These are phyloP conservation scores for Arbacia lixula DNA, from an alignment of 53 echinoderm and acorn worm genomes.

Conservation along the genomic window DNA sequence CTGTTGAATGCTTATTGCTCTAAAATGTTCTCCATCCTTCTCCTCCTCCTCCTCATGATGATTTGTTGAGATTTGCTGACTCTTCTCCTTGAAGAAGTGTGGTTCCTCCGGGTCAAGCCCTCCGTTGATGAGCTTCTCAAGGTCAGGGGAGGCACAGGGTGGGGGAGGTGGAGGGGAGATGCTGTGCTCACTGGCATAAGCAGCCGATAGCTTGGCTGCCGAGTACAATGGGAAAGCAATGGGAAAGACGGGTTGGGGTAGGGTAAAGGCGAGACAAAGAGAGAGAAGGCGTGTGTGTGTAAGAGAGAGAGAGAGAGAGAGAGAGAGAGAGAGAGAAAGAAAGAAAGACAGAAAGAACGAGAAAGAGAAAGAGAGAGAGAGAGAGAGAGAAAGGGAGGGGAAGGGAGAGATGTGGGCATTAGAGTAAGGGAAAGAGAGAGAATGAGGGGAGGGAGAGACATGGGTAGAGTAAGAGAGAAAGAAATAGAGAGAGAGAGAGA, in stretches of 20 bases:
- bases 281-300: no score
- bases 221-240: background rate
- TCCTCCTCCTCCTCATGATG: background rate
- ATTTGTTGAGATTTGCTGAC: background rate
- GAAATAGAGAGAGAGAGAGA: no score
- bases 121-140: slow-evolving; percentile 45
- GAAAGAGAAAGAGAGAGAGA: background rate
- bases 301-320: no score
- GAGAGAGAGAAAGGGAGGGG: background rate
- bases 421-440: no score
- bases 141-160: slow-evolving; percentile 72
- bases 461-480: no score
- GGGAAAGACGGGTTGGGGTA: no score
- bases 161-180: slow-evolving; percentile 68
- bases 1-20: no score
- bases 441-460: no score
- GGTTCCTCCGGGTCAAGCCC: slow-evolving; percentile 26
- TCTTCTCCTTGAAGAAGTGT: background rate
- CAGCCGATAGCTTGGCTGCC: slow-evolving; percentile 73
- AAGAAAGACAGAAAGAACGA: background rate
- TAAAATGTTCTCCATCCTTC: background rate
- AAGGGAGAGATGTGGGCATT: no score
- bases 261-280: no score
- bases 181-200: slow-evolving; percentile 59
- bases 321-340: background rate